Conservation (phyloP, 2,113 vertebrate species). For the Eudyptes chrysolophus region DNA sequence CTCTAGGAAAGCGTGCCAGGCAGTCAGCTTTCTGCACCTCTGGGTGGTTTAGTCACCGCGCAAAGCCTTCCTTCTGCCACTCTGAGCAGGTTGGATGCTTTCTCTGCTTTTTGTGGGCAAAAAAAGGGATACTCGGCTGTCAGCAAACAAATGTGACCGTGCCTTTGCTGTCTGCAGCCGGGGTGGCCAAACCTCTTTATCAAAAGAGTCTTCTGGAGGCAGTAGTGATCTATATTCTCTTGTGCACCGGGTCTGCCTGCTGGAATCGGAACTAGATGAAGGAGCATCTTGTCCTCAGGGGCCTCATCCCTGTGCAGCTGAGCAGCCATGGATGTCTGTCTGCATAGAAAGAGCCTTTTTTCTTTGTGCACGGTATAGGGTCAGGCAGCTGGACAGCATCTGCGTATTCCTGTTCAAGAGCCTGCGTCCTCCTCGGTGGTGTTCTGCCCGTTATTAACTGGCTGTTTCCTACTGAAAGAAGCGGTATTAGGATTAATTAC, state of each 20-base stretch:
- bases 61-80: background rate
- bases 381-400: background rate
- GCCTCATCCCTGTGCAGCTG: background rate
- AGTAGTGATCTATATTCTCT: background rate
- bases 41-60: rapidly evolving
- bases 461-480: background rate
- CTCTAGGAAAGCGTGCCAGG: rapidly evolving
- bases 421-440: background rate
- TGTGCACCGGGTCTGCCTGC: background rate
- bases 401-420: rapidly evolving
- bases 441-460: background rate
- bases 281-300: background rate
- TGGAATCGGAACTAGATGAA: background rate
- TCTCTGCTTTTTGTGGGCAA: background rate
- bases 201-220: background rate
- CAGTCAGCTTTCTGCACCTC: background rate
- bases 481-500: background rate
- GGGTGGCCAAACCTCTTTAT: background rate
- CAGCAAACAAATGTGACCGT: rapidly evolving
- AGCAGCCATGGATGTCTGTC: background rate
- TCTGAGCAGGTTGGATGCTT: rapidly evolving
- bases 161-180: background rate
- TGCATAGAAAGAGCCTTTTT: background rate
- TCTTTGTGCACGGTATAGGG: rapidly evolving
- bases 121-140: rapidly evolving